Conservation (phyloP, 2,113 vertebrate genomes). For the Phoxinus phoxinus region DNA sequence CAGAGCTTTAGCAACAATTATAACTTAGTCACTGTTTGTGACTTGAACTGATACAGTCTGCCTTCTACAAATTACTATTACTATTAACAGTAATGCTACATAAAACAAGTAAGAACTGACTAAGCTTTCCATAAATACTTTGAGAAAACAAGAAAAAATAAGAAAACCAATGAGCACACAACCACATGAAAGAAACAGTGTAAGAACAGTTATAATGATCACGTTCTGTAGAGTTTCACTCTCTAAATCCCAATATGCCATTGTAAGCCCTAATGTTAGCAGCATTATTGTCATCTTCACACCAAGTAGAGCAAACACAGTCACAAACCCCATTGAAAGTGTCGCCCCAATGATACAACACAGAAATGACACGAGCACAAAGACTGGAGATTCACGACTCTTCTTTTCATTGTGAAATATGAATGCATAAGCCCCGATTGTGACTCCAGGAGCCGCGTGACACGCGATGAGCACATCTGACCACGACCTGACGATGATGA, state of each 20-base stretch:
- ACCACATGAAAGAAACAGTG: not conserved
- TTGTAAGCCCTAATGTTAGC: not conserved
- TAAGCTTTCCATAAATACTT: not conserved
- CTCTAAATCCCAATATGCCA: not conserved
- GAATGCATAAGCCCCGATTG: not conserved
- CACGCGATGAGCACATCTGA: not conserved
- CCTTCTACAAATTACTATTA: not conserved
- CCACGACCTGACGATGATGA: not conserved
- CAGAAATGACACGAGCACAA: not conserved
- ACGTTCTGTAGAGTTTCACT: not conserved
- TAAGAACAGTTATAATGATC: too few species aligned
- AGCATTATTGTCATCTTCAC: not conserved
- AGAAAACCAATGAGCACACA: not conserved
- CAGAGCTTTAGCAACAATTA: too few species aligned
- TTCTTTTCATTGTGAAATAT: not conserved
- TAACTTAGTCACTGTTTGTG: too few species aligned
- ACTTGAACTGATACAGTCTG: too few species aligned
- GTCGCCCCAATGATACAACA: not conserved
- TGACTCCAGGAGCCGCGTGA: not conserved
- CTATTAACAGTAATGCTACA: not conserved
- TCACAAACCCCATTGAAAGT: not conserved
- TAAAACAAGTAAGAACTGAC: not conserved
- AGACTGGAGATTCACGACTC: not conserved
- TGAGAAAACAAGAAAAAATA: not conserved
- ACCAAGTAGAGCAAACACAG: not conserved